These are phyloP conservation scores for Liparis tanakae DNA, from an alignment of 2,797 vertebrate species.

Conservation along the genomic window DNA sequence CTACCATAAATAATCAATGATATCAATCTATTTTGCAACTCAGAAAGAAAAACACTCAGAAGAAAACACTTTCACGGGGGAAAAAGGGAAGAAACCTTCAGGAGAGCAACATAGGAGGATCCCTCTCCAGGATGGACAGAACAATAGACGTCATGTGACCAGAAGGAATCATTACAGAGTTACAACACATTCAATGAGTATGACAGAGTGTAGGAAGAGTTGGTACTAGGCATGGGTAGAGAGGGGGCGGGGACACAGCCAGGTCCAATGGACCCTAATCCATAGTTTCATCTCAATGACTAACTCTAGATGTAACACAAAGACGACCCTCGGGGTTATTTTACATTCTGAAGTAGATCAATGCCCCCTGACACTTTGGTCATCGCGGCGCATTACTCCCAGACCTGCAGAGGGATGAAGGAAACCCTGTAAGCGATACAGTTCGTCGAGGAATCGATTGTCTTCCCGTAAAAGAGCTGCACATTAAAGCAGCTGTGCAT, in stretches of 20 bases:
- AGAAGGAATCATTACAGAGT: too few species aligned
- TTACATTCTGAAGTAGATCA: background rate
- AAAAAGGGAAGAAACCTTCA: too few species aligned
- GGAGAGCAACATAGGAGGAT: too few species aligned
- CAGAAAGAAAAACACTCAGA: too few species aligned
- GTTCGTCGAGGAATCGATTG: background rate
- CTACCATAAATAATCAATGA: conserved; percentile 30
- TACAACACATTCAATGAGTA: too few species aligned
- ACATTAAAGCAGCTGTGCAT: conserved; percentile 31
- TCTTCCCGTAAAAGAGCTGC: conserved; percentile 25
- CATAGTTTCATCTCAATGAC: background rate
- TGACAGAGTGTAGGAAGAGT: too few species aligned
- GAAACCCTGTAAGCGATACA: conserved; percentile 3
- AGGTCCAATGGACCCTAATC: background rate
- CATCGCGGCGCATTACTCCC: background rate
- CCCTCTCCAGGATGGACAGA: too few species aligned
- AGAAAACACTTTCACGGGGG: too few species aligned
- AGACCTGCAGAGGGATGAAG: background rate
- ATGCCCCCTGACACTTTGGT: background rate
- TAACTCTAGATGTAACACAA: too few species aligned
- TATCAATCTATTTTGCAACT: background rate
- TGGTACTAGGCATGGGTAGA: too few species aligned
- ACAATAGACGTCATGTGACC: too few species aligned
- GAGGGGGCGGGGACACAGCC: too few species aligned
- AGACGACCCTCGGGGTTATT: background rate